phyloP scores from a whole-genome alignment of 2,113 vertebrate species.

The Phoenicopterus ruber region DNA sequence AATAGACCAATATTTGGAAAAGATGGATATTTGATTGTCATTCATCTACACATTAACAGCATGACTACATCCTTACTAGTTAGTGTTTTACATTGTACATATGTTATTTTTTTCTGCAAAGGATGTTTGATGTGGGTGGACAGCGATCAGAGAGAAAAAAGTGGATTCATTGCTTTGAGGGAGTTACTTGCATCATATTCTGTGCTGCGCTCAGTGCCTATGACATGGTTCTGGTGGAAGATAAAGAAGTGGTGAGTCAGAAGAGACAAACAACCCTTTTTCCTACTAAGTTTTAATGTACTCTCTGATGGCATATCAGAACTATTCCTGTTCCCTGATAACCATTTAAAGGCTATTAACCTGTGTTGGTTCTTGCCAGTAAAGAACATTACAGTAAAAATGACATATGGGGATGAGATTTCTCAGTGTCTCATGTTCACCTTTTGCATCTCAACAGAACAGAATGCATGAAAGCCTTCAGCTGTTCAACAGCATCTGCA shows the following conservation, averaged over 20 bases:
- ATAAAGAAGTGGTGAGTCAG: conserved; percentile 79
- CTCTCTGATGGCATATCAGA: background rate
- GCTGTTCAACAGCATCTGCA: conserved; percentile 80
- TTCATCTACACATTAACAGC: background rate
- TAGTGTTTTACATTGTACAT: background rate
- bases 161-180: conserved; percentile 82
- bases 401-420: background rate
- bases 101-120: conserved; percentile 33
- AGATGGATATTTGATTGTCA: background rate
- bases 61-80: background rate
- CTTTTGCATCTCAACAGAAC: conserved; percentile 67
- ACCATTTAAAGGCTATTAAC: background rate
- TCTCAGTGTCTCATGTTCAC: background rate
- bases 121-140: conserved; percentile 81
- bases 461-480: conserved; percentile 82
- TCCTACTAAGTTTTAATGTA: background rate
- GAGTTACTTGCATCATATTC: conserved; percentile 81
- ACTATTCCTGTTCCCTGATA: background rate
- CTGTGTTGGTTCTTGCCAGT: background rate
- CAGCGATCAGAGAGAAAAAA: conserved; percentile 80
- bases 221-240: conserved; percentile 78
- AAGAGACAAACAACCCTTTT: background rate
- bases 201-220: conserved; percentile 78
- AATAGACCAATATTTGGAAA: background rate
- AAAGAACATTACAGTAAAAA: background rate